Evolutionary conservation across 2,797 vertebrate species (phyloP).

Genomic region (Todus mexicanus): DNA sequence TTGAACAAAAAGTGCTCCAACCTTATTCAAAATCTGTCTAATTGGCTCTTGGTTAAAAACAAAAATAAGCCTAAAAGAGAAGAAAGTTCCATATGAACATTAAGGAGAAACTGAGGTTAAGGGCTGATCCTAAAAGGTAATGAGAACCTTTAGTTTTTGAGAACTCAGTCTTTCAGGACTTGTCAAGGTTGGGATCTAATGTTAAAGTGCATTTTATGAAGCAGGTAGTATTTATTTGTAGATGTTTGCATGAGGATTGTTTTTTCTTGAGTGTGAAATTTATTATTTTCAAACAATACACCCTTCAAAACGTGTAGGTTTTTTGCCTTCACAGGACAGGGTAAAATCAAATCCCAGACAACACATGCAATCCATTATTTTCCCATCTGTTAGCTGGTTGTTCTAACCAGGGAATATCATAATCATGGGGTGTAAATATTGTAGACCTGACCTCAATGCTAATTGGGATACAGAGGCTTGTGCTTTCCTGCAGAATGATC

Average conservation of each 20-base stretch:
- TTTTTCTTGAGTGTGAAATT: neutral
- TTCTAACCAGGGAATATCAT: neutral
- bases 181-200: neutral
- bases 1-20: conserved; percentile 66
- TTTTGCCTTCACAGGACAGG: neutral
- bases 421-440: neutral
- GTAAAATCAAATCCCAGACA: neutral
- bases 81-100: conserved; percentile 12
- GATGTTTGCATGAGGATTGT: neutral
- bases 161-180: neutral
- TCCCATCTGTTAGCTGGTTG: neutral
- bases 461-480: neutral
- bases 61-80: conserved; percentile 16
- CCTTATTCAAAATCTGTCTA: conserved; percentile 71
- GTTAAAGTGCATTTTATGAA: neutral
- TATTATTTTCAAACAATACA: neutral
- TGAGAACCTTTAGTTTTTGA: conserved; percentile 13
- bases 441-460: neutral
- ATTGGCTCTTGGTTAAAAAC: conserved; percentile 69
- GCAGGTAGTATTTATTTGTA: neutral
- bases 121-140: conserved; percentile 8
- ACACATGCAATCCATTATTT: neutral
- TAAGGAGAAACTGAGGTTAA: neutral
- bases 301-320: neutral
- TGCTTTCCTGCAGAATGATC: neutral